phyloP scores from a whole-genome alignment of 2,113 vertebrate genomes.

The Microtus oregoni region DNA sequence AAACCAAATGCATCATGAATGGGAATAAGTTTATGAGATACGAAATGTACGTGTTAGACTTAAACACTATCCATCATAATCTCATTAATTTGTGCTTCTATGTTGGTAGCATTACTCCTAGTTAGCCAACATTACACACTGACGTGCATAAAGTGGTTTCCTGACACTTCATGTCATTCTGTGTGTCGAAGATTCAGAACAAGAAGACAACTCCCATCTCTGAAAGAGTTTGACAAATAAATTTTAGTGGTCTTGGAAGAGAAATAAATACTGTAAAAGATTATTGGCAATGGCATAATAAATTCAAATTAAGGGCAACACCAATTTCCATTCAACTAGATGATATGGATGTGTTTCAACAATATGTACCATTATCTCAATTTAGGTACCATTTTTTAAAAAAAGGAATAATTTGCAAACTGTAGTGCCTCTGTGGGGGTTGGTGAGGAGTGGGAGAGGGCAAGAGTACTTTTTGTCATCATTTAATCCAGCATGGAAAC shows the following conservation, averaged over 20 bases:
- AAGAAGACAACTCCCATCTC: neutral
- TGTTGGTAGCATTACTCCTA: neutral
- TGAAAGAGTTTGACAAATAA: slow-evolving; percentile 7
- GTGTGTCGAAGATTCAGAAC: neutral
- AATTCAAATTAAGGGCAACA: slow-evolving; percentile 59
- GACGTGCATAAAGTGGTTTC: neutral
- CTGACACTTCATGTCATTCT: neutral
- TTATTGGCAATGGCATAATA: neutral
- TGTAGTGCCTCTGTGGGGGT: neutral
- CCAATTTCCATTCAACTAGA: slow-evolving; percentile 32
- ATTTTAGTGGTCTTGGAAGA: neutral
- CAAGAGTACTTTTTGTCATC: neutral
- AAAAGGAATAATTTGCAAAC: slow-evolving; percentile 41
- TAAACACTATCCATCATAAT: neutral
- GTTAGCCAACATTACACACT: neutral
- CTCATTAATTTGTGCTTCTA: neutral
- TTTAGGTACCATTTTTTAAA: neutral
- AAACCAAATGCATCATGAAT: neutral
- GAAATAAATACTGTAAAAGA: slow-evolving; percentile 41
- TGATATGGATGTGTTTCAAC: slow-evolving; percentile 36
- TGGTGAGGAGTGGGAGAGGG: rapidly evolving
- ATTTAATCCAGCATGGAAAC: neutral
- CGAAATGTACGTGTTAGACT: neutral
- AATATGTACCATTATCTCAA: neutral
- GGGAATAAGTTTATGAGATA: neutral